Evolutionary conservation across 64 coral and sea anemone genomes (phyloP).

Genomic region (Stichodactyla helianthus): DNA sequence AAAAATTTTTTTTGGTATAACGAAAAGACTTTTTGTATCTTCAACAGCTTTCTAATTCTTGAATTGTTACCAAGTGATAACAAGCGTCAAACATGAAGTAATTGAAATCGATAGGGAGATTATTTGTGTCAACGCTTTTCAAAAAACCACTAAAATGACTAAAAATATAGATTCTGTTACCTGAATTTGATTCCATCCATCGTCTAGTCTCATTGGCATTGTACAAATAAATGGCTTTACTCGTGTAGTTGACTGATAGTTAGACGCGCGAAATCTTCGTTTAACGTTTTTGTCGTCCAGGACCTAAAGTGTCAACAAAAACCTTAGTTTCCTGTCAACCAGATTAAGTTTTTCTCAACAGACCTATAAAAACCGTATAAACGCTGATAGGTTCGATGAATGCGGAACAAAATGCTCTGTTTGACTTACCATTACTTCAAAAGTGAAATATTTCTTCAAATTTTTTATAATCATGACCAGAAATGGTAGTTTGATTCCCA

Average conservation of each 20-base stretch:
- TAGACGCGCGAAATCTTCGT: conserved; percentile 92
- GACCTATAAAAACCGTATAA: not conserved
- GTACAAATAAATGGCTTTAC: conserved; percentile 99
- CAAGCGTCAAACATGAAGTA: conserved; percentile 16
- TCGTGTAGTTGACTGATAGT: conserved; percentile 97
- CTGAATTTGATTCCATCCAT: conserved; percentile 99
- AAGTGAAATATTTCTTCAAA: conserved; percentile 99
- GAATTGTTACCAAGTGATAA: conserved; percentile 24
- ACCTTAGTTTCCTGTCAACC: conserved; percentile 25
- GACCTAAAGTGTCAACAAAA: conserved; percentile 99
- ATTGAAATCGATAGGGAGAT: conserved; percentile 11
- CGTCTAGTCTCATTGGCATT: conserved; percentile 99
- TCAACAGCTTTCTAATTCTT: not conserved
- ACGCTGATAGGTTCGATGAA: not conserved
- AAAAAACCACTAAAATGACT: conserved; percentile 4
- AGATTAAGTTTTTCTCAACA: not conserved
- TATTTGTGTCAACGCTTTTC: not conserved
- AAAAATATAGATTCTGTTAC: conserved; percentile 46
- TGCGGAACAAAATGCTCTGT: not conserved
- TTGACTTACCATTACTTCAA: conserved; percentile 96
- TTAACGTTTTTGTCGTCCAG: conserved; percentile 99
- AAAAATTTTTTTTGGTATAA: not conserved
- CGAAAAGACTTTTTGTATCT: not conserved
- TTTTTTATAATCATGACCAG: conserved; percentile 99
- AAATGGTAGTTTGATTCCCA: conserved; percentile 97